A percentile compares a stretch with the other conserved stretches of the same genome.
phyloP scores from a whole-genome alignment of 1,140 invertebrate species.

The Meloidogyne exigua region DNA sequence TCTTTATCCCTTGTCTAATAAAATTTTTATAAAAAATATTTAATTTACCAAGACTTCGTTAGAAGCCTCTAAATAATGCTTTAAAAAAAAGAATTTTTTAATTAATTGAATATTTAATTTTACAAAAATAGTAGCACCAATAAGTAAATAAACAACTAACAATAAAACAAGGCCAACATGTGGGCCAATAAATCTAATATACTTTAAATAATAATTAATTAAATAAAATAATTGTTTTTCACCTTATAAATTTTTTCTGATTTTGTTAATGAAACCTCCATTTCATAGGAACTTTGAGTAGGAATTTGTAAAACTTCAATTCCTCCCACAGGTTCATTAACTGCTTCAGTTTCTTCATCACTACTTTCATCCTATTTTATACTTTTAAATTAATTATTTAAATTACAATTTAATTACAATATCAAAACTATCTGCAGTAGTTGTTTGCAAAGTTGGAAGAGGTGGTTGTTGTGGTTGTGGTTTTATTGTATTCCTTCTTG shows the following conservation, averaged over 20 bases:
- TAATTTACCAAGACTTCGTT: conserved; percentile 38
- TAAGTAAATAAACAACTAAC: conserved; percentile 54
- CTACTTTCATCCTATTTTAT: not conserved
- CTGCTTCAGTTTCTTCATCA: not conserved
- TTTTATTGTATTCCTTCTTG: not conserved
- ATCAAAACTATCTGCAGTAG: not conserved
- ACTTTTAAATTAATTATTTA: no score
- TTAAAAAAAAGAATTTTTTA: conserved; percentile 7
- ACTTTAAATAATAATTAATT: conserved; percentile 2
- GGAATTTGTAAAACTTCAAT: conserved; percentile 22
- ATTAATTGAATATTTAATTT: not conserved
- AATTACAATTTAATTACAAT: no score
- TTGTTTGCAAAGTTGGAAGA: not conserved
- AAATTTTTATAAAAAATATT: not conserved
- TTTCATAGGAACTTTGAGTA: conserved; percentile 14
- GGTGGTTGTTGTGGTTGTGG: not conserved
- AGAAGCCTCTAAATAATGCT: conserved; percentile 31
- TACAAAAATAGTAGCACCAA: conserved; percentile 57
- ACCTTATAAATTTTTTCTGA: conserved; percentile 23
- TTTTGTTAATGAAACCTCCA: not conserved
- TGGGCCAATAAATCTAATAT: conserved; percentile 55
- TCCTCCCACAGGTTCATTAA: not conserved
- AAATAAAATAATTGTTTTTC: no score
- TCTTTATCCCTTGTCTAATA: conserved; percentile 54
- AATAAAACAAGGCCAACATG: conserved; percentile 60